A percentile compares a stretch with the other conserved stretches of the same genome.
phyloP scores from a whole-genome alignment of 2,797 vertebrate genomes.

The Buphagus erythrorhynchus region DNA sequence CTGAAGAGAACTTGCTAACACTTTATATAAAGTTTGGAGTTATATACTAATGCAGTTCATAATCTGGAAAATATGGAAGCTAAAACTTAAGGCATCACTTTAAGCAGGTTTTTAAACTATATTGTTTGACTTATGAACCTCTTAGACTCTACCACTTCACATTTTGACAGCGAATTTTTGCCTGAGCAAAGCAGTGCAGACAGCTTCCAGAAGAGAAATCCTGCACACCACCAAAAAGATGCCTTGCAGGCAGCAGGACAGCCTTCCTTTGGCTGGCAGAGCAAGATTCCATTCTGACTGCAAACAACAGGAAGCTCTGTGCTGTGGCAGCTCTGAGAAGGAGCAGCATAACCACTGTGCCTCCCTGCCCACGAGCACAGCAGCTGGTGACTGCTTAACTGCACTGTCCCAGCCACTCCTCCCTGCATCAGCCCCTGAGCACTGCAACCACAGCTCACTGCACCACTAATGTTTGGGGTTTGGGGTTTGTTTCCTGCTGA shows the following conservation, averaged over 20 bases:
- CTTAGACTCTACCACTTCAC: not conserved
- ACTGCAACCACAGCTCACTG: rapidly evolving
- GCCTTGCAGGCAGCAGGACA: not conserved
- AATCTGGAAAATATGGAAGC: no score
- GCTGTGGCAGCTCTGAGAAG: not conserved
- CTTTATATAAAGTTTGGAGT: no score
- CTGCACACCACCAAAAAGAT: not conserved
- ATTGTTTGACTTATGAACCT: not conserved
- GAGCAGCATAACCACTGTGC: not conserved
- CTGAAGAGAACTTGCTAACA: no score
- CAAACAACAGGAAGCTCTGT: not conserved
- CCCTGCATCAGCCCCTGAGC: not conserved
- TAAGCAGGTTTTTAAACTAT: not conserved
- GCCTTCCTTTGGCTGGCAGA: not conserved
- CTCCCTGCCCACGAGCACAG: not conserved
- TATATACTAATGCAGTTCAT: no score
- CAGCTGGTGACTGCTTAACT: not conserved
- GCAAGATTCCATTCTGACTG: not conserved
- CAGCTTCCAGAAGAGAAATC: not conserved
- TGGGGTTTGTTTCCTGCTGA: not conserved
- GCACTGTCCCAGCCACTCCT: not conserved
- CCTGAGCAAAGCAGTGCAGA: not conserved
- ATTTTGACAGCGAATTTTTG: not conserved
- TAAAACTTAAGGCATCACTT: not conserved
- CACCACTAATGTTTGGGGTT: no score